Evolutionary conservation across 2,888 invertebrate genomes (phyloP), one percentile per base, ranked within the genome.

Genomic region (Papilio gigon): DNA sequence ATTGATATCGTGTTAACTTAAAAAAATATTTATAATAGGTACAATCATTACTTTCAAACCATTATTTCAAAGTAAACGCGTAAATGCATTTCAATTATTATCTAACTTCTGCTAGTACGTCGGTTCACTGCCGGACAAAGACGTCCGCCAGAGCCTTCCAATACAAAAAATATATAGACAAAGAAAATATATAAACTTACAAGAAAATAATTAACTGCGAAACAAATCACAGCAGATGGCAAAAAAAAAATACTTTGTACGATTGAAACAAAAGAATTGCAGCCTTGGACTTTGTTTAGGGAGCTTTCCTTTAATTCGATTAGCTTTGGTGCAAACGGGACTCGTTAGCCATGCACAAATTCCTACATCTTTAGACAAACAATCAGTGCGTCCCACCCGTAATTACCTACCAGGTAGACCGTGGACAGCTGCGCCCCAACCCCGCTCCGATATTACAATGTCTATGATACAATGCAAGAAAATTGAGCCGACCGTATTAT

Each of bases 341-440:
- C 59, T 60, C 64, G 63, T 59, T 68, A 59, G 65, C 40, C n/a
- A 33, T 42, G 53, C 42, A 63, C 33, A 65, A 65, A 65, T 68
- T 60, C 42, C 60, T 25, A 65, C 53, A 40, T 65, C 60, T 65
- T 65, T 30, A 42, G 33, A 68, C 59, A 47, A 37, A 64, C 60
- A 68, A 68, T 68, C 59, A 53, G 50, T 65, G 58, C 47, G 14
- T 64, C 50, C 68, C 14, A 53, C 50, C 33, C 22, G 65, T 68
- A 65, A 68, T 64, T 60, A 64, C 30, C 60, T 68, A 61, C 65
- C 53, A 40, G 50, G 64, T 47, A 11, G 47, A 47, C 58, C 33
- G 33, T 68, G 56, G 63, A 68, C 68, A 58, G 37, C n/a, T n/a
- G n/a, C 50, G 40, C 30, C 68, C 50, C 67, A 25, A 27, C 44